Base-by-base conservation (phyloP, 2,113 vertebrate species). In the Scytalopus superciliaris region DNA sequence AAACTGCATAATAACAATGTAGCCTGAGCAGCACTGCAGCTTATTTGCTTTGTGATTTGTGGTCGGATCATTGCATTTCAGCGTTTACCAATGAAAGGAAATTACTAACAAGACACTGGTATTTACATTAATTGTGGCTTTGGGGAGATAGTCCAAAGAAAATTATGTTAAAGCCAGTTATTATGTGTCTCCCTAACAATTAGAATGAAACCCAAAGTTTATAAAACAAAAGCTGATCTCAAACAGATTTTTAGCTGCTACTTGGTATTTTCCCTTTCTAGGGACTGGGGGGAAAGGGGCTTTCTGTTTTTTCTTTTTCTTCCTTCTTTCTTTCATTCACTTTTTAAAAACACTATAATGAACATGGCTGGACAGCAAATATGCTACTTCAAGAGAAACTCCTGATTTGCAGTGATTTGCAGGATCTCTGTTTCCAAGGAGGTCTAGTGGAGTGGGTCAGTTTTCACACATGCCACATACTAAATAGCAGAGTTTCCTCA, bases 91-190 rank as follows among this genome's bases (percentile, higher is more conserved):
- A 85, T 93, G 94, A 97, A 96, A 94, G 91, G 96, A 95, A 95
- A 94, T 97, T 97, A 35, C 91, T 69, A 94, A 94, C 76, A 55
- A 96, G 86, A 84, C 68, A 15, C 56, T 84, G 85, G 57, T 95
- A 78, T 97, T 97, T 95, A 91, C 64, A 75, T 95, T 94, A 97
- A 97, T 94, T 96, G 96, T 95, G 96, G 84, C 94, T 97, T 96
- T 97, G 73, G 64, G 91, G 97, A 98, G 94, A 96, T 83, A 94
- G 93, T 89, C 95, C 97, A 95, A 96, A 96, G 89, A 96, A 96
- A 97, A 97, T 94, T 68, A 94, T 49, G 53, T 69, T 90, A 95
- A 96, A 94, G 84, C 67, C 94, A 73, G 55, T 93, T 95, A 97
- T 97, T 96, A 95, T 40, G 49, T 84, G 83, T 90, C 74, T 96